Evolutionary conservation across 2,797 vertebrate species (phyloP).

Genomic region (Acanthopagrus latus): DNA sequence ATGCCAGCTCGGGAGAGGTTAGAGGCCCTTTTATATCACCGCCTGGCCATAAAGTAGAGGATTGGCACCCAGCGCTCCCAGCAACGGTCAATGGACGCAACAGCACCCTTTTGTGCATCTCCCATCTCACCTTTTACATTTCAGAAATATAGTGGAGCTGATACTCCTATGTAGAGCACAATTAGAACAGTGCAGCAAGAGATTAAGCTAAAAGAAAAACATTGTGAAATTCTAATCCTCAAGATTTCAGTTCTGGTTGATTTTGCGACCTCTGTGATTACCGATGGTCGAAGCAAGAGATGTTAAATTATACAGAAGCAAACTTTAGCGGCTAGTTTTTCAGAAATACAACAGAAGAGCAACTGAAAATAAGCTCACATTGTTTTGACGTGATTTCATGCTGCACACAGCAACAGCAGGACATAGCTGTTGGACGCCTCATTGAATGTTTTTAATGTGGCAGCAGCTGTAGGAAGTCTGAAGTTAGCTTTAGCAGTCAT

Average conservation of each 20-base stretch:
- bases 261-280: slow-evolving; percentile 6
- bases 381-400: slow-evolving; percentile 1
- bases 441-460: background rate
- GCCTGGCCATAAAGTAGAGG: slow-evolving; percentile 66
- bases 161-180: background rate
- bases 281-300: background rate
- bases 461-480: background rate
- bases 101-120: slow-evolving; percentile 63
- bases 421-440: background rate
- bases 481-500: background rate
- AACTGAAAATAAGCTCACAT: background rate
- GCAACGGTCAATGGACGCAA: slow-evolving; percentile 65
- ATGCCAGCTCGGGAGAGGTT: slow-evolving; percentile 75
- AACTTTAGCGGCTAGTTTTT: background rate
- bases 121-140: slow-evolving; percentile 17
- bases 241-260: background rate
- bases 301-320: background rate
- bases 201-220: background rate
- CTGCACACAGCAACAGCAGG: background rate
- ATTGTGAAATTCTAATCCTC: background rate
- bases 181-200: background rate
- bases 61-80: slow-evolving; percentile 68
- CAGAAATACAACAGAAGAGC: background rate
- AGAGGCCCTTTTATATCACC: slow-evolving; percentile 79
- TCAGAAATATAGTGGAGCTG: background rate